Conservation (phyloP, 2,113 vertebrate species). For the Ardeotis arabs region DNA sequence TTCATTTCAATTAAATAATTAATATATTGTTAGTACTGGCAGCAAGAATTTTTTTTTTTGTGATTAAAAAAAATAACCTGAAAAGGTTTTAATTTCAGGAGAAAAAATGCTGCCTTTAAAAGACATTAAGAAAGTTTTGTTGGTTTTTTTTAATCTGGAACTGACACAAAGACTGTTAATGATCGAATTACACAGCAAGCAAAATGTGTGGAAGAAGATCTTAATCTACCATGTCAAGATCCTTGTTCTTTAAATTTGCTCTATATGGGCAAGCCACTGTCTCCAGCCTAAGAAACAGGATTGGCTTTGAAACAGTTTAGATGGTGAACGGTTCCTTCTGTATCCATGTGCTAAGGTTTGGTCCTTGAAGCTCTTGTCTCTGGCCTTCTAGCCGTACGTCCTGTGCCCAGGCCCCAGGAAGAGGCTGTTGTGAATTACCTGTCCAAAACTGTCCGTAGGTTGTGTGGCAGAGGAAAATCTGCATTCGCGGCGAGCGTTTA, state of each 20-base stretch:
- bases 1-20: constrained; percentile 69
- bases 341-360: neutral
- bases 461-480: neutral
- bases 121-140: neutral
- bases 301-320: neutral
- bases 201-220: neutral
- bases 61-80: neutral
- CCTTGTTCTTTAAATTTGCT: neutral
- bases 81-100: constrained; percentile 7
- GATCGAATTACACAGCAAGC: neutral
- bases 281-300: neutral
- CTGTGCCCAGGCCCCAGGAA: neutral
- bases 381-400: rapidly evolving
- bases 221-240: neutral
- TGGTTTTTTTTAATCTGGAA: neutral
- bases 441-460: neutral
- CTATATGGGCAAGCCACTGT: neutral
- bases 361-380: neutral
- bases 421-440: neutral
- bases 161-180: neutral
- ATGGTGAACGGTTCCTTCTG: neutral
- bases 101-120: neutral
- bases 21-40: neutral
- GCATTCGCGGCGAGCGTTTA: rapidly evolving
- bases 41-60: neutral